Percentiles rank a stretch among this genome's conserved stretches.
Conservation (phyloP, 2,113 vertebrate species). For the Merops nubicus region DNA sequence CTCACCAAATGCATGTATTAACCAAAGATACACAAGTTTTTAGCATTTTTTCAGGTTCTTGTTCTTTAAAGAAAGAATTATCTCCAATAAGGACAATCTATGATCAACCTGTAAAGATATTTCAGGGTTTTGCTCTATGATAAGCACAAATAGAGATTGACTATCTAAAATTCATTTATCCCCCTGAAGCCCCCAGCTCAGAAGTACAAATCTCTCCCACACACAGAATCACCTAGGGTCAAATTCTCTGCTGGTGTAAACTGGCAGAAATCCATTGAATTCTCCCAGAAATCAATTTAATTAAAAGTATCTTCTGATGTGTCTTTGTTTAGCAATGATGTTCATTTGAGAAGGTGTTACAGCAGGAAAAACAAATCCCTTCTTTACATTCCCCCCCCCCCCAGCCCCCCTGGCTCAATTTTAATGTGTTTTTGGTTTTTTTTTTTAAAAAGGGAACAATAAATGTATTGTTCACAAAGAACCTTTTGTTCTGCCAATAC, state of each 20-base stretch:
- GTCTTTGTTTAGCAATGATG: conserved; percentile 47
- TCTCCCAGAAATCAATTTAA: conserved; percentile 58
- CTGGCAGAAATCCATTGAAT: conserved; percentile 39
- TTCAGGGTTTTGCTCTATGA: conserved; percentile 1
- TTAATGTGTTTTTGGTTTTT: neutral
- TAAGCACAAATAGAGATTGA: neutral
- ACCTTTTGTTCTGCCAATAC: conserved; percentile 3
- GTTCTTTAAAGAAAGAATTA: neutral
- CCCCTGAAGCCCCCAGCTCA: neutral
- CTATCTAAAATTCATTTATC: neutral
- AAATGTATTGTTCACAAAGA: neutral
- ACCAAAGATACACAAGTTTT: neutral
- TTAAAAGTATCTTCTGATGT: conserved; percentile 40
- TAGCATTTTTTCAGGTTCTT: neutral
- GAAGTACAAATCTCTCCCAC: neutral
- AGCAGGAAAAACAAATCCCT: conserved; percentile 23
- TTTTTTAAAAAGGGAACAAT: neutral
- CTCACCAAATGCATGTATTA: neutral
- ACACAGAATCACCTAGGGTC: conserved; percentile 9
- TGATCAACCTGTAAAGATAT: neutral
- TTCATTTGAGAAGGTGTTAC: conserved; percentile 34
- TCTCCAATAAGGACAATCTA: neutral
- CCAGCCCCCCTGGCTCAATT: neutral
- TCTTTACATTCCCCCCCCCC: neutral
- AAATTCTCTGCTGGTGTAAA: conserved; percentile 37